phyloP scores from a whole-genome alignment of 2,888 invertebrate species.

The Argyra leucocephala region DNA sequence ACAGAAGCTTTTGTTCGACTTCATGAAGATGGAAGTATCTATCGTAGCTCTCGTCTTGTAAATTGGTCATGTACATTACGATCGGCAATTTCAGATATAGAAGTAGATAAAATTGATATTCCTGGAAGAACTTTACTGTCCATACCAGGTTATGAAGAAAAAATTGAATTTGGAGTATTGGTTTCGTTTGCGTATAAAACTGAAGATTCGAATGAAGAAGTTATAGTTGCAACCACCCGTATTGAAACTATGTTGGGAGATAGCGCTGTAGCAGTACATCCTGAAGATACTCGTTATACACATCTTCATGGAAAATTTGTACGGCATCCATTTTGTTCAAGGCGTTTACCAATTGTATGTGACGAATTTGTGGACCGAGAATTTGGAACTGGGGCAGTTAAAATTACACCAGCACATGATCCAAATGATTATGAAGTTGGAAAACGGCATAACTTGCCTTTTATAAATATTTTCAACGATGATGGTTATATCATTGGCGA shows the following conservation, averaged over 20 bases:
- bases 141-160: slow-evolving; percentile 65
- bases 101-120: slow-evolving; percentile 91
- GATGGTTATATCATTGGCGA: slow-evolving; percentile 74
- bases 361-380: slow-evolving; percentile 91
- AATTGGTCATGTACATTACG: slow-evolving; percentile 97
- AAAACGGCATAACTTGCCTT: slow-evolving; percentile 74
- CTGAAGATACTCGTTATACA: slow-evolving; percentile 75
- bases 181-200: slow-evolving; percentile 86
- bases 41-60: slow-evolving; percentile 86
- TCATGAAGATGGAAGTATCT: slow-evolving; percentile 80
- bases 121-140: slow-evolving; percentile 71
- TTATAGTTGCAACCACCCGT: slow-evolving; percentile 93
- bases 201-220: slow-evolving; percentile 54
- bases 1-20: slow-evolving; percentile 87
- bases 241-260: slow-evolving; percentile 98
- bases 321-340: slow-evolving; percentile 77
- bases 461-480: slow-evolving; percentile 83
- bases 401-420: slow-evolving; percentile 97
- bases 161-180: slow-evolving; percentile 87
- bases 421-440: slow-evolving; percentile 94
- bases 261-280: slow-evolving; percentile 96
- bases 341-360: slow-evolving; percentile 75
- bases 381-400: slow-evolving; percentile 97
- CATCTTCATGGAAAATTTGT: slow-evolving; percentile 72
- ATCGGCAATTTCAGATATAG: slow-evolving; percentile 98